Conservation (phyloP, 2,113 vertebrate species). For the Epinephelus moara region DNA sequence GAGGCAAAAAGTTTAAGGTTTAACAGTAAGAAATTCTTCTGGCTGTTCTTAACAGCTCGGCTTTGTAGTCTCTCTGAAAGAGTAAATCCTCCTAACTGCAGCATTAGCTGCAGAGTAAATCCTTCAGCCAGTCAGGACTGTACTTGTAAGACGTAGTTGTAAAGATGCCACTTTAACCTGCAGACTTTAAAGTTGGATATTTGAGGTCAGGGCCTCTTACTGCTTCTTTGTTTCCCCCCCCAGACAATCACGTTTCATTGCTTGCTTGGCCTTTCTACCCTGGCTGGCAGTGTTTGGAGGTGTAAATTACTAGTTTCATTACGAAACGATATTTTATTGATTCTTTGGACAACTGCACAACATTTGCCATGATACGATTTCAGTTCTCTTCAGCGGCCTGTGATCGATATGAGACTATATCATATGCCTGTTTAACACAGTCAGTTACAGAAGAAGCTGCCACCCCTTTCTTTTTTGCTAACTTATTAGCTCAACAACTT, state of each 20-base stretch:
- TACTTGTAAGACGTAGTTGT: background rate
- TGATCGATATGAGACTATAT: too few relatives aligned
- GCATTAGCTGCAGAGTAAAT: background rate
- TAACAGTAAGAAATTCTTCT: background rate
- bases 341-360: too few relatives aligned
- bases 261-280: background rate
- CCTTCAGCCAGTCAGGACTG: background rate
- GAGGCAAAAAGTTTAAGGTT: conserved; percentile 1
- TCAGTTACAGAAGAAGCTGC: too few relatives aligned
- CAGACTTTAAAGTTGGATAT: background rate
- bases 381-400: too few relatives aligned
- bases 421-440: too few relatives aligned
- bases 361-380: too few relatives aligned
- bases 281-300: background rate
- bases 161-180: background rate
- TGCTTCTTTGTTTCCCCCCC: background rate
- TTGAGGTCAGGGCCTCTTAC: background rate
- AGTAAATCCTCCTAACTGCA: background rate
- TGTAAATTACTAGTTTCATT: too few relatives aligned
- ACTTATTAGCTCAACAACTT: too few relatives aligned
- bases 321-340: too few relatives aligned
- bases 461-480: too few relatives aligned
- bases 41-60: background rate
- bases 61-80: background rate
- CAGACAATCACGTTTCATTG: background rate